Conservation (phyloP, 2,113 vertebrate species). For the Trematomus loennbergii region DNA sequence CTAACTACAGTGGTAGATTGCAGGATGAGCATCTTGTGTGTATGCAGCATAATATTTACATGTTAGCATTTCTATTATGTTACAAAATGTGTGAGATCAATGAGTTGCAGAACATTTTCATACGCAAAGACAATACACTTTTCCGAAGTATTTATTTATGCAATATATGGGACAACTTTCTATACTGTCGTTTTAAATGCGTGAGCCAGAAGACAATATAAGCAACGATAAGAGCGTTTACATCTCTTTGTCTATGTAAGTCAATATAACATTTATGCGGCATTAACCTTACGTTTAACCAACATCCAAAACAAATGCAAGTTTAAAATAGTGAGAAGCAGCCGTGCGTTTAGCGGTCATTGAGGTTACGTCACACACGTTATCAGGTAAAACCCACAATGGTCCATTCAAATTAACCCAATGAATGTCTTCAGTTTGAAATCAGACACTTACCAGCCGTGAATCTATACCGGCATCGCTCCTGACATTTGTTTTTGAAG, state of each 20-base stretch:
- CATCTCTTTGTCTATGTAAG: no score
- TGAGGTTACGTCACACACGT: neutral
- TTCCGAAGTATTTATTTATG: no score
- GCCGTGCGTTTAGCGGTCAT: constrained; percentile 30
- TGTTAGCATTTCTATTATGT: neutral
- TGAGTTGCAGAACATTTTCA: neutral
- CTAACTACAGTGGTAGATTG: no score
- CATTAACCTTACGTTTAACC: no score
- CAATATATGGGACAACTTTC: no score
- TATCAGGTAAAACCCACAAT: neutral
- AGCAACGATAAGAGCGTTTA: no score
- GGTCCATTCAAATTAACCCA: neutral
- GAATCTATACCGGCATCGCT: constrained; percentile 79
- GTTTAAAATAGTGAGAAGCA: neutral
- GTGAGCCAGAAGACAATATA: no score
- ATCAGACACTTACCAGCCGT: constrained; percentile 71
- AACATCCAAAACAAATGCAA: no score
- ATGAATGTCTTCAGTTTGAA: rapidly evolving
- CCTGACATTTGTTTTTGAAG: constrained; percentile 8
- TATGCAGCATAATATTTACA: neutral
- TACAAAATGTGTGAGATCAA: no score
- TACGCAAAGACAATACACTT: no score
- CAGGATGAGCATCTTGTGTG: neutral
- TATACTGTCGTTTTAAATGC: no score
- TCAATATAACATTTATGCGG: no score